Evolutionary conservation across 1,140 invertebrate species (phyloP), one percentile per base, ranked within the genome.

Genomic region (Eumaeus atala): DNA sequence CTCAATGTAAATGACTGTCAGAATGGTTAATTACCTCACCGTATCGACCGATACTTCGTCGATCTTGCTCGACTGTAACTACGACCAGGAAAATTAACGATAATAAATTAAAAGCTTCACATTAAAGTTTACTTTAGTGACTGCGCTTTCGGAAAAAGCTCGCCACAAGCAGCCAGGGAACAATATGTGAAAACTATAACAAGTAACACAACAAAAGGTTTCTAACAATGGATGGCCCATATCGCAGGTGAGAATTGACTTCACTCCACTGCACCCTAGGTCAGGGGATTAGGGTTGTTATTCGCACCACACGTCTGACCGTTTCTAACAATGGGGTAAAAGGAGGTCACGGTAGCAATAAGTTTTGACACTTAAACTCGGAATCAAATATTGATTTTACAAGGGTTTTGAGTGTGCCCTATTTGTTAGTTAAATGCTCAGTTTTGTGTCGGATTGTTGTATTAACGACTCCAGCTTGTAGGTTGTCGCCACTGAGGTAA

Each of bases 301-400:
- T 44, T 53, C 40, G 38, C 51, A 12, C 28, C 33, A 12, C 51
- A 40, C 42, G n/a, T 12, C 28, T 42, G 40, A 34, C 40, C 28
- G 40, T 42, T 53, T 33, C 21, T 37, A 53, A 53, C 51, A 53
- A 53, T 47, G 14, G 40, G 42, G 28, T 44, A 44, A 33, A 49
- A 49, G 34, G 18, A 33, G 51, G 51, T 53, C 51, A 53, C 51
- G 51, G 51, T 53, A 33, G 28, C 51, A 40, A 53, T 53, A 53
- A 40, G 51, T 44, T 53, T 33, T 42, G 51, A 42, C 51, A 53
- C 51, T 53, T 53, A 53, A 53, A 53, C 51, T 53, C 51, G 51
- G 51, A 53, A 53, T 53, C 51, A 53, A 53, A 53, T 53, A 53
- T 53, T 53, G 51, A 53, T 53, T 53, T 53, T 53, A 53, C 37